A percentile compares a stretch with the other conserved stretches of the same genome.
These are phyloP conservation scores for Montipora capitata DNA, from an alignment of 92 coral and sea anemone genomes.

Conservation along the genomic window DNA sequence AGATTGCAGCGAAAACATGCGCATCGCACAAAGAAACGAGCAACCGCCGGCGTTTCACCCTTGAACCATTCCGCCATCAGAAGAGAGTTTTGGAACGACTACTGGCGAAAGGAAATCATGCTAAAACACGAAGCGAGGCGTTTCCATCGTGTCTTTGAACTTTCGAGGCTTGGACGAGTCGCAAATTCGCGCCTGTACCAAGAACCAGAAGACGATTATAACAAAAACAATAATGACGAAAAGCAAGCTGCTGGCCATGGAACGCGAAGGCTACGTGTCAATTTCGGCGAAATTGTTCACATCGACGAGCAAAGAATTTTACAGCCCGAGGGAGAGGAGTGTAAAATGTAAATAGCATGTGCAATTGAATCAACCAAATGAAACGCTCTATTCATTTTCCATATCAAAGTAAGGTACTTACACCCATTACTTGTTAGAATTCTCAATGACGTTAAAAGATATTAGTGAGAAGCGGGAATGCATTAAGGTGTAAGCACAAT, in stretches of 20 bases:
- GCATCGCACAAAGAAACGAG: conserved; percentile 37
- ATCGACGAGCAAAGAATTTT: conserved; percentile 35
- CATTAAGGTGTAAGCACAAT: conserved; percentile 1
- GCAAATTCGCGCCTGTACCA: not conserved
- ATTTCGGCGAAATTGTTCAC: conserved; percentile 83
- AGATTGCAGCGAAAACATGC: not conserved
- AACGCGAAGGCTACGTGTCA: conserved; percentile 68
- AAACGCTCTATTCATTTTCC: not conserved
- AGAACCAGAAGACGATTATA: conserved; percentile 4
- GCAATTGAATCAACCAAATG: not conserved
- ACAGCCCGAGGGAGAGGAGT: conserved; percentile 3
- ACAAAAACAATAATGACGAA: not conserved
- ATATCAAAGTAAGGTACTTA: not conserved
- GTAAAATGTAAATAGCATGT: not conserved
- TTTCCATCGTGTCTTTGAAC: conserved; percentile 13
- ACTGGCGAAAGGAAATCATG: conserved; percentile 35
- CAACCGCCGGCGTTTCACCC: conserved; percentile 35
- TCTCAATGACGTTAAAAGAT: not conserved
- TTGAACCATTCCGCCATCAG: conserved; percentile 12
- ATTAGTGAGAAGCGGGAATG: not conserved
- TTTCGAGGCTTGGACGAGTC: not conserved
- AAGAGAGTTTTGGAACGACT: conserved; percentile 41
- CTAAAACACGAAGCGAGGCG: conserved; percentile 29
- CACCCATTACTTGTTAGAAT: not conserved
- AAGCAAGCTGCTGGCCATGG: not conserved